Evolutionary conservation across 2,797 vertebrate genomes (phyloP), one percentile per base, ranked within the genome.

Genomic region (Hemitrygon akajei): DNA sequence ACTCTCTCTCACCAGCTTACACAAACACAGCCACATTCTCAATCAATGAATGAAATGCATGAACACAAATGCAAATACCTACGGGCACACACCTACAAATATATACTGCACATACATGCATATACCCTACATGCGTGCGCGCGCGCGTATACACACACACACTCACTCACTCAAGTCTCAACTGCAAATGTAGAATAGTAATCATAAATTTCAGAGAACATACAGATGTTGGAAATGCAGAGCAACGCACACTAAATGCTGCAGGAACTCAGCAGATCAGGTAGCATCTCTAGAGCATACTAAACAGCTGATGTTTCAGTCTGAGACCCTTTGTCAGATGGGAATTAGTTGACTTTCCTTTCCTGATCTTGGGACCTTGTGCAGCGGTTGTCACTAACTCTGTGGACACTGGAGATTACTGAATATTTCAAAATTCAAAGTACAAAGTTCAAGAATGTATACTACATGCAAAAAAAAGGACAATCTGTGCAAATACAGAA

Each of bases 1-100:
- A 30, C n/a, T 3, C 47, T 47, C 47, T 47, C 71, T 63, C 69
- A 63, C 84, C 16, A 14, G 27, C 58, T 27, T n/a, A 14, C 75
- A 77, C 75, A 77, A 25, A 77, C 27, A 77, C 25, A 77, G 25
- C 7, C 75, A 27, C 75, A n/a, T 47, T 47, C 25, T 1, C 22
- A 27, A 30, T 12, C 76, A 79, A 30, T 37, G 94, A 93, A 84
- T 91, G 66, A 58, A 94, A 94, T 94, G 94, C 84, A 91, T 37
- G 27, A 7, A 47, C 58, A 84, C 56, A 56, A 47, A 47, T 47
- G 47, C 4, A 37, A 40, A 27, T 77, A 66, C 73, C 47, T 3
- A 89, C 86, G 27, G 12, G 16, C 86, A 9, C 86, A 89, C 34
- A 40, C 77, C 34, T 34, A 47, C 47, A 47, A 47, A 37, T 34